Conservation (phyloP, 2,888 invertebrate genomes). For the Antheraea assamensis region DNA sequence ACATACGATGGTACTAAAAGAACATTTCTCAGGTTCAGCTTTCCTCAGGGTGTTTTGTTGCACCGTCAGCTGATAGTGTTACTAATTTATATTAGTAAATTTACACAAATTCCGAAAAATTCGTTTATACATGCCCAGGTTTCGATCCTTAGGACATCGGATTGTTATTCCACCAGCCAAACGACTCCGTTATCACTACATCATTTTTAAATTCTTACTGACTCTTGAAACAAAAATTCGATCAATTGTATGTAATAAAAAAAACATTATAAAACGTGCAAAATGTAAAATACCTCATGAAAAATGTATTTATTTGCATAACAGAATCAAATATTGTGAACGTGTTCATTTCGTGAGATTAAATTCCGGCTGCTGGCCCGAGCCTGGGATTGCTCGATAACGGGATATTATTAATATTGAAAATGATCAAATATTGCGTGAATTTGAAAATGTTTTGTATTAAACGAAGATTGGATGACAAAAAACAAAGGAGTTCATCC, state of each 20-base stretch:
- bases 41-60: too few species aligned
- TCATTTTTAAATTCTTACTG: neutral
- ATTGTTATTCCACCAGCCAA: too few species aligned
- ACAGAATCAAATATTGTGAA: slow-evolving; percentile 40
- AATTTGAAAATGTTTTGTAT: slow-evolving; percentile 42
- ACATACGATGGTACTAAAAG: too few species aligned
- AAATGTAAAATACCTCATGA: slow-evolving; percentile 22
- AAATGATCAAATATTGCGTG: slow-evolving; percentile 47
- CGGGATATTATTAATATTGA: slow-evolving; percentile 55
- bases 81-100: too few species aligned
- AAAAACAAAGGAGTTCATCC: slow-evolving; percentile 22
- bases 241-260: neutral
- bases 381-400: slow-evolving; percentile 59
- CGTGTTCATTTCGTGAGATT: slow-evolving; percentile 53
- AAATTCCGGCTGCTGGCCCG: slow-evolving; percentile 40
- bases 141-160: too few species aligned
- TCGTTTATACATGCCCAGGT: too few species aligned
- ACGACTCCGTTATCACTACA: neutral
- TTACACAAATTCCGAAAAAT: too few species aligned
- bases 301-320: slow-evolving; percentile 38
- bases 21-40: too few species aligned
- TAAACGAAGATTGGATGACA: slow-evolving; percentile 23
- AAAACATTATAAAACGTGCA: slow-evolving; percentile 13
- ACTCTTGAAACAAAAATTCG: neutral
- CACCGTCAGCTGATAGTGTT: too few species aligned